These are phyloP conservation scores for Daboia siamensis DNA, from an alignment of 2,113 vertebrate species.

Conservation along the genomic window DNA sequence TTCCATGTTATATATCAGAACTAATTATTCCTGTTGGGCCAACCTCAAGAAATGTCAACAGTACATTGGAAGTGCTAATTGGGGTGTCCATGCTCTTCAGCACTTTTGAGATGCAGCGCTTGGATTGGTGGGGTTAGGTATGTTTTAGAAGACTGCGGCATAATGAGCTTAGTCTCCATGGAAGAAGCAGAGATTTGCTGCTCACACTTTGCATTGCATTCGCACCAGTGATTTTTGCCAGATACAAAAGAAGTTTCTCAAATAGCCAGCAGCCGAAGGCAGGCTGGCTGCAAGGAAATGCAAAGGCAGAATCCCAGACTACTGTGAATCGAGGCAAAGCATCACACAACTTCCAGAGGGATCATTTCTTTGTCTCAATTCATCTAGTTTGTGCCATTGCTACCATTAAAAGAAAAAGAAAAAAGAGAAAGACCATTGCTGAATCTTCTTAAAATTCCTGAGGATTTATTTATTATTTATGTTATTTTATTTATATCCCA, in stretches of 20 bases:
- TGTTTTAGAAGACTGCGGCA: slow-evolving; percentile 60
- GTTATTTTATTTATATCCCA: neutral
- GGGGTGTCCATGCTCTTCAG: slow-evolving; percentile 64
- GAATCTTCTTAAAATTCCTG: neutral
- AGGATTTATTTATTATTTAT: neutral
- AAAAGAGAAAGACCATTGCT: slow-evolving; percentile 6
- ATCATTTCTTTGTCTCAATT: slow-evolving; percentile 11
- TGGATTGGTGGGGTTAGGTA: slow-evolving; percentile 59
- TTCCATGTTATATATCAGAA: slow-evolving; percentile 62
- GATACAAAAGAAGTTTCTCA: slow-evolving; percentile 1
- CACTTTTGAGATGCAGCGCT: slow-evolving; percentile 61
- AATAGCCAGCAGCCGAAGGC: slow-evolving; percentile 1
- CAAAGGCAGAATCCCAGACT: neutral
- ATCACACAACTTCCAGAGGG: neutral
- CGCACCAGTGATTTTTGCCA: neutral
- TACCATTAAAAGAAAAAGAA: neutral
- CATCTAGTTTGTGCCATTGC: slow-evolving; percentile 16
- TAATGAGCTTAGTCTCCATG: slow-evolving; percentile 68
- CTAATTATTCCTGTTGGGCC: slow-evolving; percentile 67
- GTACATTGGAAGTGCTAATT: slow-evolving; percentile 69
- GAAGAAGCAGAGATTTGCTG: slow-evolving; percentile 53
- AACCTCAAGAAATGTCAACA: slow-evolving; percentile 66
- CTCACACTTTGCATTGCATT: slow-evolving; percentile 6
- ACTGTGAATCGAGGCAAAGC: slow-evolving; percentile 15
- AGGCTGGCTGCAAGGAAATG: neutral